Evolutionary conservation across 2,113 vertebrate species (phyloP), one percentile per base, ranked within the genome.

Genomic region (Alectura lathami): DNA sequence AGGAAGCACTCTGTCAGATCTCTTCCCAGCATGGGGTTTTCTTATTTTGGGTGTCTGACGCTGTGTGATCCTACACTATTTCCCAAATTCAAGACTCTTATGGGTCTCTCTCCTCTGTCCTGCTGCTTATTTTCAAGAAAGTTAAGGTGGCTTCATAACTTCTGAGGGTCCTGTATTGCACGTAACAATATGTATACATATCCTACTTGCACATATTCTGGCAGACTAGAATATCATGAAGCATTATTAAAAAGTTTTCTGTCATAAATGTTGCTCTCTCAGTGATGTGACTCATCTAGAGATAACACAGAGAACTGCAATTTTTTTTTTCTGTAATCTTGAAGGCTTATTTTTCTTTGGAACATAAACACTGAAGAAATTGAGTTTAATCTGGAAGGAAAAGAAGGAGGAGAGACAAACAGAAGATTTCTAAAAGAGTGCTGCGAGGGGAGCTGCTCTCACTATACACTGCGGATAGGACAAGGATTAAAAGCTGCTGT

Each of bases 131-230:
- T 92, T 90, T 82, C 45, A 23, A 32, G 38, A 72, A 87, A 50
- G n/a, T 14, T 74, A 8, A 76, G 81, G 17, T 69, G 29, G 75
- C 29, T 75, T 63, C 20, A 14, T 75, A 63, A 47, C 22, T 68
- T 91, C 30, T 20, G 54, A 77, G 59, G 47, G 17, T 91, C 16
- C 13, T 48, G 0, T 78, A 18, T 24, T 20, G 13, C 30, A 64
- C 42, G 62, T 48, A 29, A 0, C 3, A 32, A 21, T 85, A 2
- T 0, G 42, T 43, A 32, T 59, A 14, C 1, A 2, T 29, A n/a
- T 53, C 36, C 76, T 85, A 40, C 11, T 76, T 92, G 22, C 16
- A 1, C 66, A 1, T 68, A 12, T 77, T 73, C 36, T 66, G 79
- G 12, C 50, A 83, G 34, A 20, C 22, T 68, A 17, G 40, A 79